Base-by-base conservation (phyloP, 2,888 invertebrate genomes). In the Aporophyla lueneburgensis region DNA sequence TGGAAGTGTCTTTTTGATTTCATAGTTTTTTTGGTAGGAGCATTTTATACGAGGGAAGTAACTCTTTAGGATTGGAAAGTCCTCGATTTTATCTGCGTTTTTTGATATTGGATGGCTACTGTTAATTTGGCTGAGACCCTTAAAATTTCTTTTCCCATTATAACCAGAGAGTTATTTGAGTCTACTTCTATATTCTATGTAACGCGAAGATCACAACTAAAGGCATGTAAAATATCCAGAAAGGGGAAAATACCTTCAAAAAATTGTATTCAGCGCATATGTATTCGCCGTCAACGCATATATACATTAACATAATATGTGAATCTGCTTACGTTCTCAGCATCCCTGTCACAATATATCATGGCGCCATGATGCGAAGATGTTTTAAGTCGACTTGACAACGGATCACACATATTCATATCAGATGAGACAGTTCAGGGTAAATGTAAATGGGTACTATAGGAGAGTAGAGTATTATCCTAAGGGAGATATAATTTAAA, bases 221-320 rank as follows among this genome's bases (percentile, higher is more conserved):
- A 43, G 24, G 1, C 24, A 24, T 3, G 53, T 33, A 24, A 69
- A 21, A 49, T 27, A 67, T 27, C 27, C 19, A 67, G 16, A 43
- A 21, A 27, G n/a, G 5, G 1, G 1, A 49, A 77, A 58, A 61
- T 40, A 59, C 46, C 24, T 21, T 53, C 16, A 33, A 33, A 33
- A 53, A 67, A 53, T 67, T 61, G 16, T 40, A 27, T 62, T 6
- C 16, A 33, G 40, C 19, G 6, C 62, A 56, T 54, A 51, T 46
- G 21, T 46, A 21, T 63, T 46, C 40, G 14, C 16, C 40, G n/a
- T 61, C 62, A 69, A 75, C 21, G 46, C 53, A 9, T 7, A 59
- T 63, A 68, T 33, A 33, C 33, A 33, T 83, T 83, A 73, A 40
- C 67, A 81, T 83, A 81, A 53, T 65, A 73, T 54, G n/a, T 73